Evolutionary conservation across 2,797 vertebrate species (phyloP), one percentile per base, ranked within the genome.

Genomic region (Enteromius afrohamiltoni): DNA sequence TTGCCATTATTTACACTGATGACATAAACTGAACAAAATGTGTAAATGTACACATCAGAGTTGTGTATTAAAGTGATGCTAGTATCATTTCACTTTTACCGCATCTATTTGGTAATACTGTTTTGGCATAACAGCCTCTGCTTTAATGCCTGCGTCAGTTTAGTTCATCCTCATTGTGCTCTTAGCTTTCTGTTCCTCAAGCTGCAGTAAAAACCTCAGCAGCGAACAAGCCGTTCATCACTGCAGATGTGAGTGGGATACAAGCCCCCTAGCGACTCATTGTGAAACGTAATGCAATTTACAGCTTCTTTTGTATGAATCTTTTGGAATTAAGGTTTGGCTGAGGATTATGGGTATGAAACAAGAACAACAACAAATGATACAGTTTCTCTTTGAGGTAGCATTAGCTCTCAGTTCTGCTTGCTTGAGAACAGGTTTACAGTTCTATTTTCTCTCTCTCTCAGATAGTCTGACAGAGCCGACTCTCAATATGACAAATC

Each of bases 211-310:
- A 67, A 69, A 77, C 67, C 86, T 91, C 81, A 82, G 80, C 83
- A 79, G 77, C 83, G 88, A 82, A 88, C 70, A 81, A 83, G 77
- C 49, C 67, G 77, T 91, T 91, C 87, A 47, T 91, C 65, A 90
- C 80, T 70, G 53, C 58, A 51, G 58, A 51, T 68, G 34, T 60
- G 55, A 21, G 26, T 64, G 76, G 62, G 51, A 11, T 58, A 47
- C 53, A 69, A 76, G 77, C 62, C 75, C 40, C 23, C 73, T 21
- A 29, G 74, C 51, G 71, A 65, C 45, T 58, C 62, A 26, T 53
- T 82, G 69, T 62, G 4, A 78, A 76, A 53, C 42, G 11, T 23
- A 40, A 37, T 62, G 37, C 17, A n/a, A 67, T 70, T 11, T 65
- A 64, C n/a, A 55, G 26, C 21, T 58, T 9, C 64, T 75, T 19